Conservation (phyloP, 2,797 vertebrate species). For the Xenentodon cancila region DNA sequence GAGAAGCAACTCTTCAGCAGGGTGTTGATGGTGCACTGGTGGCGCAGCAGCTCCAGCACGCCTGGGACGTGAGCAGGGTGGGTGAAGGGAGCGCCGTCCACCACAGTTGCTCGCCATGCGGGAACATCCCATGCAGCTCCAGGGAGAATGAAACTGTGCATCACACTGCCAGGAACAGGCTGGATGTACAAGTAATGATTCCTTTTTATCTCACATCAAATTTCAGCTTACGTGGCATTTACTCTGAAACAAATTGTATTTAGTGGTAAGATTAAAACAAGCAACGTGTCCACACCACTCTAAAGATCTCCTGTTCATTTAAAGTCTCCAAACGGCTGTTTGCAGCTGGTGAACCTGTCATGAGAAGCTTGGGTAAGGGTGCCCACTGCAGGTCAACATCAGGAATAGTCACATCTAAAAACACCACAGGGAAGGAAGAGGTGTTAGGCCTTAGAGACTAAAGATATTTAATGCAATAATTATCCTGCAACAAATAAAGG, state of each 20-base stretch:
- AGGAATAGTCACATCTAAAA: constrained; percentile 62
- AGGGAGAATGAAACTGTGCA: constrained; percentile 81
- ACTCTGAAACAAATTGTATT: neutral
- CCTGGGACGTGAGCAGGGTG: constrained; percentile 82
- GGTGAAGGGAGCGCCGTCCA: constrained; percentile 84
- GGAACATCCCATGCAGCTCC: constrained; percentile 57
- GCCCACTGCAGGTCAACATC: constrained; percentile 79
- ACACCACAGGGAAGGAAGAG: constrained; percentile 1
- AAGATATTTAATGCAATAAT: neutral
- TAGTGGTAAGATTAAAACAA: neutral
- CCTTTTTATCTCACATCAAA: neutral
- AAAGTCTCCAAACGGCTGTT: constrained; percentile 11
- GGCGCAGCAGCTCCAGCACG: constrained; percentile 83
- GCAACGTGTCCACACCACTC: constrained; percentile 57
- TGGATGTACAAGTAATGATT: constrained; percentile 22
- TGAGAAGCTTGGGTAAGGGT: constrained; percentile 74
- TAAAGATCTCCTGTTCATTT: constrained; percentile 57
- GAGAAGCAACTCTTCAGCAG: constrained; percentile 85
- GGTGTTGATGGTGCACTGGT: constrained; percentile 82
- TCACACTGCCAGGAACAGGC: constrained; percentile 77
- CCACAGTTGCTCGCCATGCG: constrained; percentile 60
- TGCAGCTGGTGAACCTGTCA: constrained; percentile 18
- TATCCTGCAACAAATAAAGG: neutral
- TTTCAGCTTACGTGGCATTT: neutral
- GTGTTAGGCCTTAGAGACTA: neutral